Evolutionary conservation across 2,797 vertebrate genomes (phyloP).

Genomic region (Trichosurus vulpecula): DNA sequence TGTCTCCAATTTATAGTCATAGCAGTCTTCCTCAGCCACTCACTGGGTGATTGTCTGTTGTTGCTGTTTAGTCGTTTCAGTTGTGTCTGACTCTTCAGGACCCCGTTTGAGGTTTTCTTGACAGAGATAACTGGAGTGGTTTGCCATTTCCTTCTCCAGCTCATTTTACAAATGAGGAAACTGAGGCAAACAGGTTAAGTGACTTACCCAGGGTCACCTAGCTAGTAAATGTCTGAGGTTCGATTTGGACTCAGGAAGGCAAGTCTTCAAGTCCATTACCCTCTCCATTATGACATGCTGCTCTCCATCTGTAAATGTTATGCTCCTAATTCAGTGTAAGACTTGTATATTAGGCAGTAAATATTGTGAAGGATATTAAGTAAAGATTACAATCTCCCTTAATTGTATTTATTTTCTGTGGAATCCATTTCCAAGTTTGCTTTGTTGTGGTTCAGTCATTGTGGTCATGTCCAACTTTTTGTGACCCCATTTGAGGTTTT

Average conservation of each 20-base stretch:
- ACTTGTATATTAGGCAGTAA: slow-evolving; percentile 16
- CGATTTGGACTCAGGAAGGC: neutral
- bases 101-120: no score
- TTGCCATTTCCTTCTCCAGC: no score
- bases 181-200: neutral
- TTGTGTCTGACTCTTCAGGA: no score
- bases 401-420: slow-evolving; percentile 31
- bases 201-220: neutral
- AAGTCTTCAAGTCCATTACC: neutral
- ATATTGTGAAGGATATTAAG: slow-evolving; percentile 10
- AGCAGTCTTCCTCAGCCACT: no score
- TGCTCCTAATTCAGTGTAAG: slow-evolving; percentile 7
- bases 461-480: neutral
- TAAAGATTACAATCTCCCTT: slow-evolving; percentile 11
- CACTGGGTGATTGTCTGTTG: no score
- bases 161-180: neutral
- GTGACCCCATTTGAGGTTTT: neutral
- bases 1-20: neutral
- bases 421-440: slow-evolving; percentile 39
- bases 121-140: no score
- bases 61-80: no score
- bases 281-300: neutral
- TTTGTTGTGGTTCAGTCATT: neutral
- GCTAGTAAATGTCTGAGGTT: neutral
- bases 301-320: neutral